Conservation (phyloP, 2,888 invertebrate genomes). For the Campoletis raptor region DNA sequence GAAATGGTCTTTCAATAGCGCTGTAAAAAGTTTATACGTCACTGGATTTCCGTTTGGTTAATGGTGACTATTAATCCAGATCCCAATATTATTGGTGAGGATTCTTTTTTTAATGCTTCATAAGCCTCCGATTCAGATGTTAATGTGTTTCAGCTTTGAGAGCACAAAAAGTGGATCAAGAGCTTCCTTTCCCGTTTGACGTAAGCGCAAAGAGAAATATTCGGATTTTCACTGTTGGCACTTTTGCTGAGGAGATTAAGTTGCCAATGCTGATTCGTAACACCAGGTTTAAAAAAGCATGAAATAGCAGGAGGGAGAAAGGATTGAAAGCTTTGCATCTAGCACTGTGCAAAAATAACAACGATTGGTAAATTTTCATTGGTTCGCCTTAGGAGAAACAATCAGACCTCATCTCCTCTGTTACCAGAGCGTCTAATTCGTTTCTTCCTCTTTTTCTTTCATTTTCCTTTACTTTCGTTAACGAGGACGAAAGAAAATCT, state of each 20-base stretch:
- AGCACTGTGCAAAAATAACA: constrained; percentile 57
- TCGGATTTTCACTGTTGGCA: constrained; percentile 13
- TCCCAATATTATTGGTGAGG: background rate
- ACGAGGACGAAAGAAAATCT: constrained; percentile 17
- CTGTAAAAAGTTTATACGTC: background rate
- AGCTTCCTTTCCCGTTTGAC: constrained; percentile 6
- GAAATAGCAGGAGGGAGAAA: background rate
- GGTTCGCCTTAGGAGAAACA: constrained; percentile 59
- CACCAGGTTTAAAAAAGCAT: background rate
- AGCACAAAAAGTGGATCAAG: constrained; percentile 36
- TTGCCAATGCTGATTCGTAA: constrained; percentile 30
- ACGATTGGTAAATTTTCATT: constrained; percentile 32
- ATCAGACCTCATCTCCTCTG: constrained; percentile 36
- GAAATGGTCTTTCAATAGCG: background rate
- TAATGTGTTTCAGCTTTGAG: constrained; percentile 21
- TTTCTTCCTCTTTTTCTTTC: background rate
- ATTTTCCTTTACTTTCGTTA: constrained; percentile 18
- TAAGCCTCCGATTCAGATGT: background rate
- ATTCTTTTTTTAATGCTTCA: background rate
- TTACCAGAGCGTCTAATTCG: background rate
- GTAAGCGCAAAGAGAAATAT: constrained; percentile 47
- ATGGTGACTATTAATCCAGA: too few relatives aligned
- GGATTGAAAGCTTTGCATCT: constrained; percentile 40
- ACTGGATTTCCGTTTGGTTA: background rate
- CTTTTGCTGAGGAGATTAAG: constrained; percentile 19